Evolutionary conservation across 2,888 invertebrate genomes (phyloP).

Genomic region (Papilio gigon): DNA sequence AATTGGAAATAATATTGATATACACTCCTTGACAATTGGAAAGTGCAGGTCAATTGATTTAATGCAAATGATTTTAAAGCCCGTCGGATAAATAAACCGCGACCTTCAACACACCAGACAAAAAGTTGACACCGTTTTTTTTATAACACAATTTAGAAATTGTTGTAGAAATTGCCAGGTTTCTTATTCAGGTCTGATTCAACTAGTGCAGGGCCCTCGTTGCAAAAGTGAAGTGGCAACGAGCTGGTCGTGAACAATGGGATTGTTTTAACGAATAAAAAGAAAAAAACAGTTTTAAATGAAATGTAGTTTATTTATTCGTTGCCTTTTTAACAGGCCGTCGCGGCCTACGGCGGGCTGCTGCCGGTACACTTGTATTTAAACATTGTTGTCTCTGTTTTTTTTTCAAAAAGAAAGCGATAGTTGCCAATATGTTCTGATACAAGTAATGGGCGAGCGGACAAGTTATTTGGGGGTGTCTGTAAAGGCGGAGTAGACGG

Average conservation of each 20-base stretch:
- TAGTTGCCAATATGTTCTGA: not conserved
- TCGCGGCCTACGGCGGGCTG: not conserved
- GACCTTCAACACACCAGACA: constrained; percentile 23
- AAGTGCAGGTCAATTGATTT: constrained; percentile 2
- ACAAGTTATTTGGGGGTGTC: constrained; percentile 41
- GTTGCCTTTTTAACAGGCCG: not conserved
- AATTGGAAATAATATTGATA: not conserved
- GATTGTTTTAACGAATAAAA: too few species aligned
- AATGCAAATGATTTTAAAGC: constrained; percentile 14
- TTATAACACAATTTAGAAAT: constrained; percentile 22
- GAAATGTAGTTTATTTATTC: not conserved
- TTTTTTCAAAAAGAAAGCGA: not conserved
- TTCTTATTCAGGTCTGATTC: not conserved
- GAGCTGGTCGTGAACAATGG: not conserved
- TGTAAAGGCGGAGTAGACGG: constrained; percentile 60
- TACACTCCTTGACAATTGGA: not conserved
- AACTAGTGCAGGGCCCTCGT: too few species aligned
- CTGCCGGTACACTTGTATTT: not conserved
- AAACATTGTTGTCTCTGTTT: not conserved
- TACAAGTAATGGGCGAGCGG: not conserved
- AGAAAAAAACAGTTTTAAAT: not conserved
- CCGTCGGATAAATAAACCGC: constrained; percentile 16
- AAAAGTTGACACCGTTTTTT: constrained; percentile 30
- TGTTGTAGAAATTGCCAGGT: constrained; percentile 17
- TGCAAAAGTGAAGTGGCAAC: too few species aligned